Base-by-base conservation (phyloP, 1,140 invertebrate genomes). In the Hylaeus volcanicus region DNA sequence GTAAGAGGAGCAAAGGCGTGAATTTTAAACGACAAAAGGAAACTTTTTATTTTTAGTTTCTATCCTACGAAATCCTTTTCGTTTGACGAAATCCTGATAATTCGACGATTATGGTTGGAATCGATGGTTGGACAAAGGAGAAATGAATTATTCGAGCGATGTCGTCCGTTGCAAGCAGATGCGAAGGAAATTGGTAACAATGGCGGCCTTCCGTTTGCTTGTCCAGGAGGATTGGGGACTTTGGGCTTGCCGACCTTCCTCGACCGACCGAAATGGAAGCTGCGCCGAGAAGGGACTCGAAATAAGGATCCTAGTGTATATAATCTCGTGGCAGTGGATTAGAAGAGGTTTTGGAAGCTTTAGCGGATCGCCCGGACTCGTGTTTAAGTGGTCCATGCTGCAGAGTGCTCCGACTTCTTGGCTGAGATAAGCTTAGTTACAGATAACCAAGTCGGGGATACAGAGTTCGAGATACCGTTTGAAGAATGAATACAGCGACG, bases 361-460 rank as follows among this genome's bases (percentile, higher is more conserved):
- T 91, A 75, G 86, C 72, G 79, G 89, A 90, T 91, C 86, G 86
- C 88, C 89, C 81, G 83, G 88, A 89, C 89, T 90, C 88, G 89
- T 91, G 90, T 91, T 86, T 81, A 81, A 89, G 84, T 84, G 84
- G 88, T 79, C 55, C 66, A 51, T 45, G 69, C 60, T 61, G 55
- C 26, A 12, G 78, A 5, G 45, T 77, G 45, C 60, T 75, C 89
- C 86, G 87, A 83, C 87, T 91, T 87, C 85, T 88, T 89, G 88
- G 80, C 79, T 75, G 83, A 90, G 90, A 92, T 92, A 91, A 91
- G 88, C 88, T 91, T 88, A 88, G 90, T 91, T 90, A 91, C 85
- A 88, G 90, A 91, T 91, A 91, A 91, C 89, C 84, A 78, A 88
- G 76, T 86, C 83, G 79, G 69, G 85, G 26, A 86, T 84, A 74